These are phyloP conservation scores for Cecropterus lyciades DNA, from an alignment of 1,140 invertebrate species.

Conservation along the genomic window DNA sequence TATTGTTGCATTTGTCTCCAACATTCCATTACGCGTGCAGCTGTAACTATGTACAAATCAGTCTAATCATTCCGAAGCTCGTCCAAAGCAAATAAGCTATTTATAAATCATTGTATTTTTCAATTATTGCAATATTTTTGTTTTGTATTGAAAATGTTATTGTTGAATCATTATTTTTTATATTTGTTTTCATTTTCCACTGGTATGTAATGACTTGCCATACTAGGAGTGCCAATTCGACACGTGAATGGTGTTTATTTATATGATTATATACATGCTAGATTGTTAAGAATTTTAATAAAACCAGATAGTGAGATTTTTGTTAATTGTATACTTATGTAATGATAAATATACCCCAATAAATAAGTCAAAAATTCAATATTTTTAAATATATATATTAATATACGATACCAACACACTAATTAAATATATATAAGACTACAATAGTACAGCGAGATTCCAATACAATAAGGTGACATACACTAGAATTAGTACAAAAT, in stretches of 20 bases:
- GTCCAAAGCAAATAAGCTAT: slow-evolving; percentile 50
- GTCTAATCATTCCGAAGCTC: slow-evolving; percentile 44
- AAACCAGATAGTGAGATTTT: slow-evolving; percentile 65
- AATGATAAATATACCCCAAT: slow-evolving; percentile 48
- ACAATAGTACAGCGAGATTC: slow-evolving; percentile 20
- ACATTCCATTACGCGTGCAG: slow-evolving; percentile 37
- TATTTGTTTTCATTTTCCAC: slow-evolving; percentile 43
- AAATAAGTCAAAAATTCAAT: slow-evolving; percentile 29
- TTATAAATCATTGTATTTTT: slow-evolving; percentile 40
- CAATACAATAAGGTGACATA: slow-evolving; percentile 26
- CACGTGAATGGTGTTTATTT: slow-evolving; percentile 64
- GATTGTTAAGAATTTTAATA: slow-evolving; percentile 73
- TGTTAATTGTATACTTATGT: slow-evolving; percentile 55
- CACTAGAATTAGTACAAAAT: slow-evolving; percentile 6
- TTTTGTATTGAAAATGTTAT: slow-evolving; percentile 49
- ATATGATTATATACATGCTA: slow-evolving; percentile 68
- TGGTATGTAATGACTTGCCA: slow-evolving; percentile 50
- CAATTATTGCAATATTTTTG: slow-evolving; percentile 48
- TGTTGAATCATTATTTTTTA: slow-evolving; percentile 50
- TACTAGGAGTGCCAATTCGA: slow-evolving; percentile 66
- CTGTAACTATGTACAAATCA: slow-evolving; percentile 46
- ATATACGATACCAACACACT: slow-evolving; percentile 22
- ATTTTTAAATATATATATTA: slow-evolving; percentile 31
- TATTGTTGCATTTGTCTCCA: slow-evolving; percentile 40
- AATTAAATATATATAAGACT: slow-evolving; percentile 27